A percentile compares a stretch with the other conserved stretches of the same genome.
Evolutionary conservation across 2,888 invertebrate species (phyloP).

Genomic region (Drosophila colorata): DNA sequence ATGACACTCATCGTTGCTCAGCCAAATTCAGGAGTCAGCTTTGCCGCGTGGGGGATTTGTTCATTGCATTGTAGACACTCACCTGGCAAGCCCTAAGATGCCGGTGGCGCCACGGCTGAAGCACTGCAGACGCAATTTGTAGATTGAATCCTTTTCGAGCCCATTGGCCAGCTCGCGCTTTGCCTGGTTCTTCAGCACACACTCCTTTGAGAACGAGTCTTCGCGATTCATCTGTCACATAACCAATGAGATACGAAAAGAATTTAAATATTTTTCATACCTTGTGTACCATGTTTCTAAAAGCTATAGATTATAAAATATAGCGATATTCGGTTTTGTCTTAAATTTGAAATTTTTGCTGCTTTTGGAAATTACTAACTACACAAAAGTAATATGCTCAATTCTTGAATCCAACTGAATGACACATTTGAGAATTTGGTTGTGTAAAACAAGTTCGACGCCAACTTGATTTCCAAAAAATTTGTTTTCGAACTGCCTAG

Average conservation of each 20-base stretch:
- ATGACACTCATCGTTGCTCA: constrained; percentile 23
- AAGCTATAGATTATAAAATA: neutral
- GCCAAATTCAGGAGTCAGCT: constrained; percentile 6
- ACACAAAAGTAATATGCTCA: neutral
- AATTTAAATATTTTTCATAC: neutral
- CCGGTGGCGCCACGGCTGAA: constrained; percentile 94
- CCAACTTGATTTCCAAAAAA: neutral
- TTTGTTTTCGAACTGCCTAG: neutral
- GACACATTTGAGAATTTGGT: no score
- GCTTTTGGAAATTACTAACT: neutral
- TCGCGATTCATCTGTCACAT: constrained; percentile 70
- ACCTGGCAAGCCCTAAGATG: constrained; percentile 95
- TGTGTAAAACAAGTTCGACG: neutral
- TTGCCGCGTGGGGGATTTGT: constrained; percentile 1
- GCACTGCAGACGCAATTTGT: constrained; percentile 93
- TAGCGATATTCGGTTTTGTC: neutral
- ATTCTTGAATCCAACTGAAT: neutral
- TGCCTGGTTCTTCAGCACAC: constrained; percentile 91
- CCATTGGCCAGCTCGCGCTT: constrained; percentile 88
- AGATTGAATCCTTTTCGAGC: constrained; percentile 90
- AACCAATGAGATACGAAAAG: neutral
- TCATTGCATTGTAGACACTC: constrained; percentile 74
- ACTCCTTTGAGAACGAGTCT: constrained; percentile 87
- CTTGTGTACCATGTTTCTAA: neutral
- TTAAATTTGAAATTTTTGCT: neutral